A percentile compares a stretch with the other conserved stretches of the same genome.
Evolutionary conservation across 2,888 invertebrate genomes (phyloP).

Genomic region (Pharmacophagus antenor): DNA sequence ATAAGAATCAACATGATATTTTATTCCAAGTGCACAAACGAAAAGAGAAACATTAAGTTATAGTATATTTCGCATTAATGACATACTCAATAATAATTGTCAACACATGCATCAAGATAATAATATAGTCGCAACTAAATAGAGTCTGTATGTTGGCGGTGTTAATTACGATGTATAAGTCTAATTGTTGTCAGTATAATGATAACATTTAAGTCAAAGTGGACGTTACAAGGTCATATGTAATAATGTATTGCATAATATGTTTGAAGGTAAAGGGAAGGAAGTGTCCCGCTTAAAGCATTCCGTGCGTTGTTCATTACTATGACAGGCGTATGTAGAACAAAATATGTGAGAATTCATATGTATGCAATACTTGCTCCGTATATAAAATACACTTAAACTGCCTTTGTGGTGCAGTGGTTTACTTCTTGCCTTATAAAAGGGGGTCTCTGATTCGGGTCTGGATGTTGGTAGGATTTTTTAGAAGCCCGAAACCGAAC

Average conservation of each 20-base stretch:
- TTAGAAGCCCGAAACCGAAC: too few species aligned
- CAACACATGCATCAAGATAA: conserved; percentile 7
- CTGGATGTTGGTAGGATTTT: too few species aligned
- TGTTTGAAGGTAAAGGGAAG: conserved; percentile 24
- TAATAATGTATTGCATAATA: conserved; percentile 10
- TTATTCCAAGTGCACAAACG: neutral
- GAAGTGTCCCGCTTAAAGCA: conserved; percentile 9
- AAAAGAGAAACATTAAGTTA: neutral
- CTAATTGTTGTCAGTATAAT: conserved; percentile 21
- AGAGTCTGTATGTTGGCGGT: conserved; percentile 20
- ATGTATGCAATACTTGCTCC: neutral
- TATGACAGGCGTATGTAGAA: neutral
- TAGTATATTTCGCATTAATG: neutral
- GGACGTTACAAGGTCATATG: conserved; percentile 13
- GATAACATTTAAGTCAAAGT: conserved; percentile 24
- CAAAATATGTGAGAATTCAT: neutral
- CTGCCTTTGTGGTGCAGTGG: neutral
- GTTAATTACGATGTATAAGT: conserved; percentile 28
- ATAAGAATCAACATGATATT: too few species aligned
- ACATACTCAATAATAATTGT: neutral
- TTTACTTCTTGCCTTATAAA: neutral
- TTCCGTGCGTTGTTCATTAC: conserved; percentile 13
- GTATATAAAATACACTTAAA: neutral
- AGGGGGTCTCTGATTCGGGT: too few species aligned
- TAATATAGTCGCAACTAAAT: conserved; percentile 11